These are phyloP conservation scores for Monopterus albus DNA, from an alignment of 2,113 vertebrate genomes.

Conservation along the genomic window DNA sequence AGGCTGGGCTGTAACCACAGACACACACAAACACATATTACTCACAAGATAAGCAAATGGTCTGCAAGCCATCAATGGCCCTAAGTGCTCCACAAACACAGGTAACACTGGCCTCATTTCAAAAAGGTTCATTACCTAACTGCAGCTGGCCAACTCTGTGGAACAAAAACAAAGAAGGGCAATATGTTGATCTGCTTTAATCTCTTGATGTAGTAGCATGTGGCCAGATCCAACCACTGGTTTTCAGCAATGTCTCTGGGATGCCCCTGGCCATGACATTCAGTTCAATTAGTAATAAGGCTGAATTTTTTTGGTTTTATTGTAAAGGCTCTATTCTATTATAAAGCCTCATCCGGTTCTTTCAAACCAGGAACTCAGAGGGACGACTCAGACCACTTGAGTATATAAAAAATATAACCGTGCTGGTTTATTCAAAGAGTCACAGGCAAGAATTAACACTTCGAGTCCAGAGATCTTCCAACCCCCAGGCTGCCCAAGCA, in stretches of 20 bases:
- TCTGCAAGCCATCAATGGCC: conserved; percentile 61
- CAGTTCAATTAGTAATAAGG: conserved; percentile 15
- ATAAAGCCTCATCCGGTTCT: no score
- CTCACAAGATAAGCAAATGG: conserved; percentile 82
- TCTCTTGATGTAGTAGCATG: conserved; percentile 31
- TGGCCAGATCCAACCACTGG: conserved; percentile 43
- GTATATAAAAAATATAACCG: no score
- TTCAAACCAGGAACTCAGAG: no score
- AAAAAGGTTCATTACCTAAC: conserved; percentile 55
- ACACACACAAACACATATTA: conserved; percentile 79
- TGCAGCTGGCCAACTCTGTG: conserved; percentile 6
- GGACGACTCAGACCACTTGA: no score
- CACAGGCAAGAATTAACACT: no score
- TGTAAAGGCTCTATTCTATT: no score
- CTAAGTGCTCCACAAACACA: conserved; percentile 80
- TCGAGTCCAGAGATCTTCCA: no score
- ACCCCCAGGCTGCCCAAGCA: no score
- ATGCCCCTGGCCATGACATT: conserved; percentile 9
- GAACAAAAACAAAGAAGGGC: conserved; percentile 12
- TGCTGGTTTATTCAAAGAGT: no score
- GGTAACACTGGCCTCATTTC: conserved; percentile 66
- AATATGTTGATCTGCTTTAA: conserved; percentile 25
- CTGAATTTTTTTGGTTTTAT: no score
- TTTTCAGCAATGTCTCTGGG: conserved; percentile 20
- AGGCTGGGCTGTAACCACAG: conserved; percentile 72